Evolutionary conservation across 2,888 invertebrate genomes (phyloP).

Genomic region (Cinara cedri): DNA sequence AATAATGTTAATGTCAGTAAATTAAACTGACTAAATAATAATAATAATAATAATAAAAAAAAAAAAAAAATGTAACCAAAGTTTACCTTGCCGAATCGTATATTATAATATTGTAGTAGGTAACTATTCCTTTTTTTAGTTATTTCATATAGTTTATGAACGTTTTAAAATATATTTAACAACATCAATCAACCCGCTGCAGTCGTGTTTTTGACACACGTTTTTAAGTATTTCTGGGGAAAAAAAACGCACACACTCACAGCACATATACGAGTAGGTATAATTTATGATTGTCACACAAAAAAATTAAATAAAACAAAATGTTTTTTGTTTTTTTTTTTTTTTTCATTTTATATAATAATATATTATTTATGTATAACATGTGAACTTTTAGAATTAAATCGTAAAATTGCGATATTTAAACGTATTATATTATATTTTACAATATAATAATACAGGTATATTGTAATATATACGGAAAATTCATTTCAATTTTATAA

Average conservation of each 20-base stretch:
- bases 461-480: no score
- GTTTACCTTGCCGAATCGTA: neutral
- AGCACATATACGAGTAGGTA: neutral
- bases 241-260: neutral
- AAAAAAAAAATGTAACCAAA: neutral
- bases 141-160: slow-evolving; percentile 1
- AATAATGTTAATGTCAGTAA: neutral
- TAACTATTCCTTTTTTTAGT: no score
- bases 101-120: neutral
- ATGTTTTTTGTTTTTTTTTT: neutral
- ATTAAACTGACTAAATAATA: neutral
- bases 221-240: slow-evolving; percentile 23
- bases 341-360: neutral
- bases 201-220: slow-evolving; percentile 35
- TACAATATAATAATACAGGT: no score
- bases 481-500: no score
- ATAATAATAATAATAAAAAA: neutral
- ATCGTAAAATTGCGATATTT: no score
- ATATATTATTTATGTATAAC: neutral
- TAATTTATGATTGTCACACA: slow-evolving; percentile 32
- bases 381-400: neutral
- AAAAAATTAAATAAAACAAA: slow-evolving; percentile 15
- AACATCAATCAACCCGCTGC: slow-evolving; percentile 30
- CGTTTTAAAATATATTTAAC: neutral
- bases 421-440: no score